Percentiles rank a stretch among this genome's conserved stretches.
Evolutionary conservation across 1,140 invertebrate genomes (phyloP).

Genomic region (Dreissena rostriformis): DNA sequence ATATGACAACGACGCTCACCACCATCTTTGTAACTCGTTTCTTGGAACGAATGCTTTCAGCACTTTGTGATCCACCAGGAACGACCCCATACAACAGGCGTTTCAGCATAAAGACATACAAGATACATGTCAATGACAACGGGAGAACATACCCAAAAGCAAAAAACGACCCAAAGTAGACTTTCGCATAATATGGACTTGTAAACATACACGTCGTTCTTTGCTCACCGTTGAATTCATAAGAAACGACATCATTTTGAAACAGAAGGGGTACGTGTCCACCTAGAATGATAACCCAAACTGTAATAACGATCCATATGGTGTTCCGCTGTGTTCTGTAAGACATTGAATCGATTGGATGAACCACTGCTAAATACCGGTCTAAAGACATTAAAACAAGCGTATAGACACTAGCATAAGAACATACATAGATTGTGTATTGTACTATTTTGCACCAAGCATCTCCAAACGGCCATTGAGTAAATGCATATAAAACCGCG

Average conservation of each 20-base stretch:
- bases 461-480: constrained; percentile 93
- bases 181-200: constrained; percentile 7
- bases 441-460: constrained; percentile 95
- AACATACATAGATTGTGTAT: constrained; percentile 88
- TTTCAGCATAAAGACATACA: constrained; percentile 96
- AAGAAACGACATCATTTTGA: constrained; percentile 87
- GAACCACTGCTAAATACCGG: constrained; percentile 96
- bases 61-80: constrained; percentile 87
- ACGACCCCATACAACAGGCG: constrained; percentile 84
- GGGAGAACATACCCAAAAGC: constrained; percentile 82
- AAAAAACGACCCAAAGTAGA: constrained; percentile 81
- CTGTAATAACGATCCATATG: constrained; percentile 85
- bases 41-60: constrained; percentile 90
- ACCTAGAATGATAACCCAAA: constrained; percentile 90
- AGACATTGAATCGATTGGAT: constrained; percentile 95
- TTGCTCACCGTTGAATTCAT: constrained; percentile 83
- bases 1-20: constrained; percentile 95
- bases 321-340: constrained; percentile 93
- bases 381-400: constrained; percentile 97
- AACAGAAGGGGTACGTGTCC: constrained; percentile 88
- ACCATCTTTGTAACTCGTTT: constrained; percentile 96
- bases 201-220: constrained; percentile 71
- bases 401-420: constrained; percentile 96
- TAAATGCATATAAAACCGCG: constrained; percentile 79
- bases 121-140: constrained; percentile 88